Evolutionary conservation across 2,888 invertebrate species (phyloP), one percentile per base, ranked within the genome.

Genomic region (Siphlonurus alternatus): DNA sequence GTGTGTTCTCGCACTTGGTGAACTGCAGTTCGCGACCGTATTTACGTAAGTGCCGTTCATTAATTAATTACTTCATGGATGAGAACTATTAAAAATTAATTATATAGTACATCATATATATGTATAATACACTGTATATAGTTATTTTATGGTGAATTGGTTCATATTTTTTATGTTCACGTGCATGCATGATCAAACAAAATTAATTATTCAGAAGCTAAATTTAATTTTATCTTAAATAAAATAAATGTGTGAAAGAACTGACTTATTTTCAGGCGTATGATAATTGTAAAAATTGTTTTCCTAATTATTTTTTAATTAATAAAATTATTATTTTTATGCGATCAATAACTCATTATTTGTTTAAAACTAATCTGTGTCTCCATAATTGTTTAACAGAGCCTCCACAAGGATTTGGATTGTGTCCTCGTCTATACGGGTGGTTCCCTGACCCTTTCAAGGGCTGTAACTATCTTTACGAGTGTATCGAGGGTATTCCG

Each of bases 21-120:
- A 66, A 68, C 61, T 71, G 71, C 51, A 63, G 66, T 1, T 65
- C 64, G 10, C 62, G 71, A 19, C 64, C 67, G 1, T 62, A 67
- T 38, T 66, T 71, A 2, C 71, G 71, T 71, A 68, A 68, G 70
- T 65, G n/a, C n/a, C 10, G 10, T 51, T 15, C 10, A n/a, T n/a
- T n/a, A n/a, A n/a, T n/a, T n/a, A n/a, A n/a, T n/a, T n/a, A n/a
- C n/a, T n/a, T n/a, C n/a, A n/a, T n/a, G n/a, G n/a, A n/a, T n/a
- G n/a, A n/a, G n/a, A n/a, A n/a, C n/a, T n/a, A n/a, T n/a, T n/a
- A n/a, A n/a, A n/a, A n/a, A n/a, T n/a, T n/a, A n/a, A n/a, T n/a
- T n/a, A n/a, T n/a, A n/a, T n/a, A n/a, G n/a, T n/a, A n/a, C n/a
- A n/a, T n/a, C n/a, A n/a, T n/a, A n/a, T n/a, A n/a, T n/a, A n/a